Evolutionary conservation across 2,113 vertebrate species (phyloP), one percentile per base, ranked within the genome.

Genomic region (Cairina moschata): DNA sequence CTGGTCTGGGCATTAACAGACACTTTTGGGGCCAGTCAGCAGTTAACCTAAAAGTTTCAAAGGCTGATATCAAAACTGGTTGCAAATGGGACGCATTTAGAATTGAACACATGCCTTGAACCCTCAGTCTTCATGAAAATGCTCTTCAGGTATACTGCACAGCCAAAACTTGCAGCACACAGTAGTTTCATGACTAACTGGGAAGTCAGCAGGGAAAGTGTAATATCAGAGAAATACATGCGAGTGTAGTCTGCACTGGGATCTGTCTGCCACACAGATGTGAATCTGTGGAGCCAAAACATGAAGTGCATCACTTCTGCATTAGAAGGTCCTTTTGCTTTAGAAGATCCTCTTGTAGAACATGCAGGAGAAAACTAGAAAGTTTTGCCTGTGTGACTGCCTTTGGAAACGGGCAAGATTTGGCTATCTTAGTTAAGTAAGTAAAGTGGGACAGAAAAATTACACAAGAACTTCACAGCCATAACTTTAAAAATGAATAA

Each of bases 221-320:
- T 32, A 0, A 0, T 14, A 4, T 36, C 26, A 28, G 34, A 68
- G 83, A 60, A 76, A 55, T 10, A 25, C 23, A 44, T 23, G 44
- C 50, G 32, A 42, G 38, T 1, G 2, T 48, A 55, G 34, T 50
- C 65, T 72, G 46, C 0, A 0, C 23, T 40, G 46, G 20, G 55
- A 52, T 60, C 50, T 86, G 28, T 20, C 74, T 80, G 87, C 31
- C 36, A 46, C 1, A 1, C 7, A 3, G 40, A 40, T 40, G 50
- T 83, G 71, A 72, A n/a, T 72, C 62, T 91, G 71, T 59, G 29
- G 48, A 91, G 55, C 67, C 38, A n/a, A 55, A 52, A 42, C n/a
- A 42, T 9, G 23, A 72, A 68, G 23, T 54, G 26, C 29, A n/a
- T 44, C 77, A 8, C 48, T 75, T 69, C 65, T 83, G 48, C 7